Conservation (phyloP, 2,797 vertebrate species). For the Danio jaintianensis region DNA sequence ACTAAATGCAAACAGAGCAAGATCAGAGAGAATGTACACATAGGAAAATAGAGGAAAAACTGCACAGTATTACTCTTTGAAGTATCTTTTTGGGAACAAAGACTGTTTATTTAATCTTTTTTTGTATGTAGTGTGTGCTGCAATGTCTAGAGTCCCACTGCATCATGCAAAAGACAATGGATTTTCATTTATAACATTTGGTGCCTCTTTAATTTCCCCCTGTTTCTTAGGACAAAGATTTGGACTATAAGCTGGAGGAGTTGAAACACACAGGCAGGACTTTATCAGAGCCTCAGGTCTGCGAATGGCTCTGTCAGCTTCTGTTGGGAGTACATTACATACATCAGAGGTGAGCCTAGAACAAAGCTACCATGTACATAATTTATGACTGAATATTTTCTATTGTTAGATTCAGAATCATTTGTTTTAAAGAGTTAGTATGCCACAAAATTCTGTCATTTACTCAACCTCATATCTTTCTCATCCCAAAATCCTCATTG, state of each 20-base stretch:
- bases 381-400: constrained; percentile 44
- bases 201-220: background rate
- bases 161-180: background rate
- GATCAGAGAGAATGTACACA: constrained; percentile 20
- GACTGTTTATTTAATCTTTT: constrained; percentile 10
- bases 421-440: constrained; percentile 4
- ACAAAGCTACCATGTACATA: background rate
- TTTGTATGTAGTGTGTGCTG: background rate
- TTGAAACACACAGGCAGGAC: constrained; percentile 73
- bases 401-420: constrained; percentile 9
- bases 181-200: constrained; percentile 13
- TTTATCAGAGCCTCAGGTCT: constrained; percentile 80
- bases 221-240: constrained; percentile 81
- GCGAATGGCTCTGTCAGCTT: constrained; percentile 86
- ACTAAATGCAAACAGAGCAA: constrained; percentile 4
- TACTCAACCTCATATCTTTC: too few relatives aligned
- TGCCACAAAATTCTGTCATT: too few relatives aligned
- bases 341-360: constrained; percentile 82
- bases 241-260: constrained; percentile 85
- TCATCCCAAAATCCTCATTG: too few relatives aligned
- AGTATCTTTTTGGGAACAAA: constrained; percentile 8
- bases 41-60: constrained; percentile 6
- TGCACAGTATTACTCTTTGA: constrained; percentile 13
- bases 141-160: background rate
- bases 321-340: constrained; percentile 86